Conservation (phyloP, 2,888 invertebrate species). For the Mesoligia furuncula region DNA sequence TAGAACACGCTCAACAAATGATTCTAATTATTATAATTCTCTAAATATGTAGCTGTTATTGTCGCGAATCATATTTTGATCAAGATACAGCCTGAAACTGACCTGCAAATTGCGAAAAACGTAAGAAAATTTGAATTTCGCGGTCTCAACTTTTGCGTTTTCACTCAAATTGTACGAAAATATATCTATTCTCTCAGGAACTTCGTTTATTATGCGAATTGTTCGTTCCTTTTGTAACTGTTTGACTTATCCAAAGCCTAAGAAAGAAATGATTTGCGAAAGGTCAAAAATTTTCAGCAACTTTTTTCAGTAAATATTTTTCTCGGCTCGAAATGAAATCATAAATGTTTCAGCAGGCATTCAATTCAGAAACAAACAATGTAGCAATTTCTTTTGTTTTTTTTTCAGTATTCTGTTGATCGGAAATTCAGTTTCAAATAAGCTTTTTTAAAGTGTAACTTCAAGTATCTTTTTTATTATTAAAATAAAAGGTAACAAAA, state of each 20-base stretch:
- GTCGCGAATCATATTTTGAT: too few relatives aligned
- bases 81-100: too few relatives aligned
- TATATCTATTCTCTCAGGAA: too few relatives aligned
- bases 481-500: neutral
- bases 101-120: too few relatives aligned
- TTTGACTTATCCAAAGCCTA: neutral
- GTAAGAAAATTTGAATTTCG: too few relatives aligned
- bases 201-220: too few relatives aligned
- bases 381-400: neutral
- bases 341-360: conserved; percentile 3
- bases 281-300: neutral
- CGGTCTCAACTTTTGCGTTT: too few relatives aligned
- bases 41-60: too few relatives aligned
- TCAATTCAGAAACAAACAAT: conserved; percentile 8
- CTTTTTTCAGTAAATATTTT: neutral
- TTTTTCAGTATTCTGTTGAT: conserved; percentile 6
- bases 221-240: neutral
- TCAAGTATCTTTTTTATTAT: neutral
- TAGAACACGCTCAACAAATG: too few relatives aligned
- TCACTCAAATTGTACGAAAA: too few relatives aligned
- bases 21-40: too few relatives aligned
- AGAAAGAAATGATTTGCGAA: neutral
- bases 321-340: neutral
- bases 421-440: neutral
- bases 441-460: neutral